Evolutionary conservation across 2,797 vertebrate species (phyloP).

Genomic region (Scyliorhinus canicula): DNA sequence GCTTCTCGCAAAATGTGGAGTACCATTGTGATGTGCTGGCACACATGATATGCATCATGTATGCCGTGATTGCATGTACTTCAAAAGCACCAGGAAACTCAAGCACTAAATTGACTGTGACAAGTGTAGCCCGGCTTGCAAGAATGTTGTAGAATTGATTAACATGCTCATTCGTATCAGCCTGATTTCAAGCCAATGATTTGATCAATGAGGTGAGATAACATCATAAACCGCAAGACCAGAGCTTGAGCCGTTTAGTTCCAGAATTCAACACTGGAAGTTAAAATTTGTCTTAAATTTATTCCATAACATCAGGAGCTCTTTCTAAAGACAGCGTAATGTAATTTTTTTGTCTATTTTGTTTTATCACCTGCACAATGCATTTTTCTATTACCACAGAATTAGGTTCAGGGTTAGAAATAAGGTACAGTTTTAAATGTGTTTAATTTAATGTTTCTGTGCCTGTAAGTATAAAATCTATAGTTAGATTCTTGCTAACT

Average conservation of each 20-base stretch:
- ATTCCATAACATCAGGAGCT: not conserved
- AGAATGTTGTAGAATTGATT: not conserved
- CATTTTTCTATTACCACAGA: not conserved
- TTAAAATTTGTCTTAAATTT: not conserved
- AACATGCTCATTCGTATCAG: not conserved
- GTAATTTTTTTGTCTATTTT: no score
- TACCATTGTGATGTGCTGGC: not conserved
- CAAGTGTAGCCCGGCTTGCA: not conserved
- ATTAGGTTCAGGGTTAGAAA: no score
- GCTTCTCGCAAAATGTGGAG: not conserved
- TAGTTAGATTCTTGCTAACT: no score
- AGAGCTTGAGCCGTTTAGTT: not conserved
- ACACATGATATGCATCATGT: not conserved
- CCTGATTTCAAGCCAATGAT: not conserved
- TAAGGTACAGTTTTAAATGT: no score
- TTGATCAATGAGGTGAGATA: not conserved
- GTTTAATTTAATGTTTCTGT: no score
- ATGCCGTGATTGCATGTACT: not conserved
- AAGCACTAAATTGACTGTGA: not conserved
- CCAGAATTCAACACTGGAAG: not conserved
- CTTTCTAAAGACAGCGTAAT: not conserved
- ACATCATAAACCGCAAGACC: not conserved
- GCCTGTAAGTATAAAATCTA: no score
- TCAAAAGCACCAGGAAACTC: not conserved
- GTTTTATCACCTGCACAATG: not conserved